Conservation (phyloP, 1,140 invertebrate genomes). For the Dendrolimus kikuchii region DNA sequence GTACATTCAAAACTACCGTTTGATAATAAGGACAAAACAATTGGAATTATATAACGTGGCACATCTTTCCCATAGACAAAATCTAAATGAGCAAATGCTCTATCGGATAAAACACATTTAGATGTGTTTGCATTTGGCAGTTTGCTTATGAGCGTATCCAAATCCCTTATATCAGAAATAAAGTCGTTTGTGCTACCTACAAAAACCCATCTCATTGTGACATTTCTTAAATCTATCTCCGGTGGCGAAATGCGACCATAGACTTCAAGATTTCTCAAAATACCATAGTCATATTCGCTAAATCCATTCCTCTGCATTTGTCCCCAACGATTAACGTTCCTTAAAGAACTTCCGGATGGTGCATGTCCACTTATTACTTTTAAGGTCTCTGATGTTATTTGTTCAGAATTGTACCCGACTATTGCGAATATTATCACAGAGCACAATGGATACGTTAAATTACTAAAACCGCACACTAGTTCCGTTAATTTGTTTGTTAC, state of each 20-base stretch:
- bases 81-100: slow-evolving; percentile 66
- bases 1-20: slow-evolving; percentile 9
- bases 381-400: slow-evolving; percentile 30
- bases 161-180: slow-evolving; percentile 43
- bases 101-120: slow-evolving; percentile 15
- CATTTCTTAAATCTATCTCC: slow-evolving; percentile 52
- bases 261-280: slow-evolving; percentile 10
- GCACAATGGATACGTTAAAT: slow-evolving; percentile 11
- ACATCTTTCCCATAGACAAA: slow-evolving; percentile 69
- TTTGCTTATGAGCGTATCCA: slow-evolving; percentile 13
- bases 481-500: not conserved
- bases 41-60: slow-evolving; percentile 24
- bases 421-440: slow-evolving; percentile 12
- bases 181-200: slow-evolving; percentile 59
- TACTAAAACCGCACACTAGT: slow-evolving; percentile 8
- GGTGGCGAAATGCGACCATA: slow-evolving; percentile 62
- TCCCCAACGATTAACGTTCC: slow-evolving; percentile 77
- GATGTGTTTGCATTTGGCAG: slow-evolving; percentile 16
- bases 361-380: slow-evolving; percentile 78
- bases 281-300: slow-evolving; percentile 17
- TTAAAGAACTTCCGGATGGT: slow-evolving; percentile 80
- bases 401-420: slow-evolving; percentile 16
- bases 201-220: slow-evolving; percentile 61
- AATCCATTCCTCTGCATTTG: slow-evolving; percentile 71
- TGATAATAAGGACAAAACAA: slow-evolving; percentile 9